Percentiles rank a stretch among this genome's conserved stretches.
Conservation (phyloP, 2,888 invertebrate genomes). For the Cataglyphis cursor region DNA sequence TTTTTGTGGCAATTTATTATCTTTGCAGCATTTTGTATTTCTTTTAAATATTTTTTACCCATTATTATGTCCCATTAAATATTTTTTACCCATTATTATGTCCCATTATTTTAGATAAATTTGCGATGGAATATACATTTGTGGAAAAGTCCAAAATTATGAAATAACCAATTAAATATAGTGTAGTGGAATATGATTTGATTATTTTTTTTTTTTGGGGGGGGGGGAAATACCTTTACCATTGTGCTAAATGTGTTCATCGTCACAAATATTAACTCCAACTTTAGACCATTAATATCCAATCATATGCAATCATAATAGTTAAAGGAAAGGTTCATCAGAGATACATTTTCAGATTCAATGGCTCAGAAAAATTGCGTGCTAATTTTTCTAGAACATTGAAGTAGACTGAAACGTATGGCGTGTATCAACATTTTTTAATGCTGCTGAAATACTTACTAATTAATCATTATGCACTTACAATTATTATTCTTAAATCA, state of each 20-base stretch:
- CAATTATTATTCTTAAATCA: not conserved
- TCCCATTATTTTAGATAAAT: not conserved
- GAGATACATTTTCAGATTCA: not conserved
- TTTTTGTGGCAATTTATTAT: not conserved
- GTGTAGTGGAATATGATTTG: not conserved
- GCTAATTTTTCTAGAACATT: not conserved
- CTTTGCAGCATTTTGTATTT: not conserved
- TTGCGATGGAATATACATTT: not conserved
- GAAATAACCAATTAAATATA: constrained; percentile 1
- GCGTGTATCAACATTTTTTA: not conserved
- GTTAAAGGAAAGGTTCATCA: not conserved
- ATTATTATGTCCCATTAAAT: not conserved
- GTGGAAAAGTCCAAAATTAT: not conserved
- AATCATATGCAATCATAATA: not conserved
- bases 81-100: not conserved
- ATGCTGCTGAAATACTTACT: not conserved
- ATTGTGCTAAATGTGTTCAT: not conserved
- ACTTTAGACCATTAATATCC: not conserved
- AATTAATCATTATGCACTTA: not conserved
- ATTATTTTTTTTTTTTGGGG: not conserved
- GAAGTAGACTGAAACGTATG: not conserved
- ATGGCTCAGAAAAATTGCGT: not conserved
- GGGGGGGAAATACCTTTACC: not conserved
- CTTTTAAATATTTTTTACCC: not conserved
- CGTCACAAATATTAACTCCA: not conserved